Evolutionary conservation across 2,888 invertebrate genomes (phyloP), one percentile per base, ranked within the genome.

Genomic region (Eupsilia transversa): DNA sequence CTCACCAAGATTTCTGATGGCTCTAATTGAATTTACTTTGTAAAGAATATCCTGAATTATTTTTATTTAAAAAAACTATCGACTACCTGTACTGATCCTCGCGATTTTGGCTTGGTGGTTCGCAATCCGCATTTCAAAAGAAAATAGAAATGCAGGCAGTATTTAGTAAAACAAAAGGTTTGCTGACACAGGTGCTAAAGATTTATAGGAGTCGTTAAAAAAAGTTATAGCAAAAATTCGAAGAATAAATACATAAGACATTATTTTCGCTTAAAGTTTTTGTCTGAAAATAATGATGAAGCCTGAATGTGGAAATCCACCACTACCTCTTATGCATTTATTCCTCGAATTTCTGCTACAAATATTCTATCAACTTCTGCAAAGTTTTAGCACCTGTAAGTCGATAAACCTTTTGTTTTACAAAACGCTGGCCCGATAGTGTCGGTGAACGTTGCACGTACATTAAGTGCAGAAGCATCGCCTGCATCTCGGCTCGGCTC

Each of bases 401-500:
- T 74, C 73, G 82, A 80, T 82, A 85, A 86, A 77, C 52, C 80
- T 90, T 88, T 89, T 88, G 85, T 89, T 92, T 88, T 89, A 87
- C 84, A 89, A 91, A 89, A 87, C 74, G 77, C 61, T 33, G 66
- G 23, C 74, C 78, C 80, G 81, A 85, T 86, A 85, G 82, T 74
- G 81, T 81, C 83, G 78, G 84, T 88, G 90, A 92, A 92, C 91
- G 93, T 90, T 91, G 87, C 93, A 92, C 93, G 92, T 93, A 93
- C 92, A 94, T 93, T 94, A 94, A 91, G 77, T 73, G 80, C 83
- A 87, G 86, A 64, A 84, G 74, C 85, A 80, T 76, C 87, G 73
- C 79, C 87, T 87, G 89, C 88, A 91, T 91, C 91, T 91, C 87
- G 82, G 92, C 90, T 95, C 95, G 81, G 93, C 91, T 95, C 95